A percentile compares a stretch with the other conserved stretches of the same genome.
These are phyloP conservation scores for Pentamera pediparva DNA, from an alignment of 53 echinoderm and acorn worm genomes.

Conservation along the genomic window DNA sequence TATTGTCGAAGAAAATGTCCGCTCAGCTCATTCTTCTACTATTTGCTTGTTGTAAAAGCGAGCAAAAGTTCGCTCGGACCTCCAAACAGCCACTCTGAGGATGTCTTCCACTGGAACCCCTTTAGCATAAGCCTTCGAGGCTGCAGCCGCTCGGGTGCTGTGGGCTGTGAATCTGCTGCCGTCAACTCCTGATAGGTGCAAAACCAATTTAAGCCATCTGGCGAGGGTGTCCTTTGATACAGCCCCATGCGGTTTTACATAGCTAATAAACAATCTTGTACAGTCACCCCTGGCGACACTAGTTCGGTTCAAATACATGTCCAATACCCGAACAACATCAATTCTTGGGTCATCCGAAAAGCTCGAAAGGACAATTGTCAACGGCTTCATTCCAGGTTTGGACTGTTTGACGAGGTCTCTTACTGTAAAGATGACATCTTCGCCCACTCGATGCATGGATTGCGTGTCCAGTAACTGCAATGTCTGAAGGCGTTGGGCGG, in stretches of 20 bases:
- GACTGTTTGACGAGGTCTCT: background rate
- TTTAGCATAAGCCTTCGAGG: background rate
- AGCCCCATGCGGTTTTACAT: background rate
- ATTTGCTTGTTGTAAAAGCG: slow-evolving; percentile 3
- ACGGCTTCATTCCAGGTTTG: background rate
- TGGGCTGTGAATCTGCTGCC: background rate
- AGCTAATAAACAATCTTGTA: background rate
- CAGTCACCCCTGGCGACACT: background rate
- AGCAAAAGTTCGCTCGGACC: slow-evolving; percentile 2
- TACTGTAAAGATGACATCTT: background rate
- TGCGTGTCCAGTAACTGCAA: background rate
- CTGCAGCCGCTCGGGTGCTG: slow-evolving; percentile 9
- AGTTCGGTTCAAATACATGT: background rate
- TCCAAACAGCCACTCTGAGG: background rate
- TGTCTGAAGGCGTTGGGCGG: slow-evolving; percentile 1
- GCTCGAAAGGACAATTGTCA: background rate
- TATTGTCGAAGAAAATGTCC: background rate
- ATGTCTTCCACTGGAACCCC: background rate
- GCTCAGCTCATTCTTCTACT: background rate
- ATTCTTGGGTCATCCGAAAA: background rate
- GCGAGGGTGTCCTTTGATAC: background rate
- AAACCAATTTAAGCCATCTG: background rate
- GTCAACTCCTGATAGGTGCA: background rate
- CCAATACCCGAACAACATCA: background rate
- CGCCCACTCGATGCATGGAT: background rate